These are phyloP conservation scores for Pomatostomus ruficeps DNA, from an alignment of 2,113 vertebrate genomes.

Conservation along the genomic window DNA sequence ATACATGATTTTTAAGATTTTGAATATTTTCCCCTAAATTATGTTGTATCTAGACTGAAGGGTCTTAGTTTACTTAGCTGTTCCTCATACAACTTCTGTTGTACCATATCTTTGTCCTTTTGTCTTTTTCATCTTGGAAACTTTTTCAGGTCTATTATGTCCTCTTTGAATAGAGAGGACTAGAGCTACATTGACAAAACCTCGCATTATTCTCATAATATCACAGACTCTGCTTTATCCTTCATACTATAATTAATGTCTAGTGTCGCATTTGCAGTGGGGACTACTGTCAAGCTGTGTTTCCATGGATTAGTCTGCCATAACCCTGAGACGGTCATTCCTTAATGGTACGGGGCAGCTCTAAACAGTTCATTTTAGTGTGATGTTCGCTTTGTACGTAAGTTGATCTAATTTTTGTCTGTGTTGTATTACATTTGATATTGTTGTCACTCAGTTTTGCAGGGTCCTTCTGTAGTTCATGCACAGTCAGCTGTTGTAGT, in stretches of 20 bases:
- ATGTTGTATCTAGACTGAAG: neutral
- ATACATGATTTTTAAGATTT: neutral
- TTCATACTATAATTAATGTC: neutral
- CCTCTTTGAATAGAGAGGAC: neutral
- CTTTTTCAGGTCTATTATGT: neutral
- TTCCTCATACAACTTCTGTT: neutral
- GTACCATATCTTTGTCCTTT: neutral
- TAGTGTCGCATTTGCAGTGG: neutral
- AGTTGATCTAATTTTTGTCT: neutral
- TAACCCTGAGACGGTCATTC: neutral
- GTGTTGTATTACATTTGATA: neutral
- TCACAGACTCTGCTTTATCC: neutral
- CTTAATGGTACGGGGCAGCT: neutral
- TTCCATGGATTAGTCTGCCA: neutral
- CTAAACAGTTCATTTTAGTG: neutral
- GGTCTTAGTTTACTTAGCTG: neutral
- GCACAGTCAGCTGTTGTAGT: neutral
- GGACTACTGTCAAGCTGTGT: neutral
- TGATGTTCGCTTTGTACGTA: neutral
- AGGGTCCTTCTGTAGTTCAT: neutral
- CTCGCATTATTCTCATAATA: neutral
- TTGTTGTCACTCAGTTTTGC: neutral
- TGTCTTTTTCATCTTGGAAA: neutral
- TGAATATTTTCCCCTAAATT: neutral
- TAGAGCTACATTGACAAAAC: neutral